phyloP scores from a whole-genome alignment of 2,888 invertebrate genomes.

The Drosophila diplacantha region DNA sequence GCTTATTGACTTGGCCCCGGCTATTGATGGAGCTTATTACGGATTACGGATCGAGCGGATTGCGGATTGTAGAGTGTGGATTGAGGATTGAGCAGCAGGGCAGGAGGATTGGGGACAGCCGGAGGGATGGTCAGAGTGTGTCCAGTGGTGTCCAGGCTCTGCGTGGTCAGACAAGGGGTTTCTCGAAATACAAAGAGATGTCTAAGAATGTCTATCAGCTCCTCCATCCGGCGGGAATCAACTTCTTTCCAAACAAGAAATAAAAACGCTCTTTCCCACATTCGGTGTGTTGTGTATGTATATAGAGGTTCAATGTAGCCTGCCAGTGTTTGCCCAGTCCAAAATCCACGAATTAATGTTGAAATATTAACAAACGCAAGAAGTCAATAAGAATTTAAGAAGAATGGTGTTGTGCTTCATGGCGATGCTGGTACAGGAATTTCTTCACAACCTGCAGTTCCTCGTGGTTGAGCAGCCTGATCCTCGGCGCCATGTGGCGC shows the following conservation, averaged over 20 bases:
- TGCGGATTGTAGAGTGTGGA: constrained; percentile 9
- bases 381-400: not conserved
- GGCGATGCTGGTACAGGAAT: not conserved
- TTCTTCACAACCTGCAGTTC: not conserved
- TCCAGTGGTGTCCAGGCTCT: too few relatives aligned
- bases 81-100: constrained; percentile 10
- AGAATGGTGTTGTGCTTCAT: not conserved
- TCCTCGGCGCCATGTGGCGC: not conserved
- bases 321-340: not conserved
- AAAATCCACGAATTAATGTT: not conserved
- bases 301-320: too few relatives aligned
- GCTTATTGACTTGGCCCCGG: constrained; percentile 33
- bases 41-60: constrained; percentile 22
- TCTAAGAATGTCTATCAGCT: not conserved
- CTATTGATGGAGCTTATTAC: constrained; percentile 33
- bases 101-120: not conserved
- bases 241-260: not conserved
- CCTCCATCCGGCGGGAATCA: too few relatives aligned
- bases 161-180: not conserved
- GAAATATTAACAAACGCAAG: not conserved
- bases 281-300: too few relatives aligned
- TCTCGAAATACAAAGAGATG: not conserved
- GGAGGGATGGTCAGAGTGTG: too few relatives aligned
- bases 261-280: too few relatives aligned
- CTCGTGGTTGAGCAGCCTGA: not conserved